phyloP scores from a whole-genome alignment of 35 echinoderm and acorn worm genomes.

The Lytechinus pictus region DNA sequence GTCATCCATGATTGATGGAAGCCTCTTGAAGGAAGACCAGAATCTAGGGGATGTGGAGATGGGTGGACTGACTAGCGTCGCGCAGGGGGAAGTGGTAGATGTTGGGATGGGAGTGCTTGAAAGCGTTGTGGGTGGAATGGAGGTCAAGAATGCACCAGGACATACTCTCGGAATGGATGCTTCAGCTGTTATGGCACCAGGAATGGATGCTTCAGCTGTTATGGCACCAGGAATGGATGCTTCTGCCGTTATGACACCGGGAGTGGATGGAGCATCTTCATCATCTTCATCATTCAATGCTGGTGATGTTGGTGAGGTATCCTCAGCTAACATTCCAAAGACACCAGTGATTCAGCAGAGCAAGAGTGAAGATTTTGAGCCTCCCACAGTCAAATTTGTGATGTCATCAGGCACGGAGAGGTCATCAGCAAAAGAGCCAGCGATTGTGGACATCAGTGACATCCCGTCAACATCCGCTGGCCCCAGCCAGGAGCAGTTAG shows the following conservation, averaged over 20 bases:
- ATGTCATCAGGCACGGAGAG: neutral
- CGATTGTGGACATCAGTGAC: constrained; percentile 38
- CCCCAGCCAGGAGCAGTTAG: constrained; percentile 27
- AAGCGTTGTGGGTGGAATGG: neutral
- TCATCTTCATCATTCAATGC: neutral
- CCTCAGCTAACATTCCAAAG: neutral
- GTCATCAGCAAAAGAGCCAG: neutral
- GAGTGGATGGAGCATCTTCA: neutral
- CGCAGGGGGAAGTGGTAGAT: neutral
- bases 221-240: neutral
- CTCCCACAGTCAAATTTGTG: constrained; percentile 32
- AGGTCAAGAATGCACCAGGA: neutral
- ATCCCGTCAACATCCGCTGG: constrained; percentile 39
- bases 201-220: neutral
- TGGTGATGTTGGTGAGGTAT: neutral
- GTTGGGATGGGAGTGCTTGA: neutral
- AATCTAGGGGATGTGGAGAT: constrained; percentile 16
- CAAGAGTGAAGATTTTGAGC: constrained; percentile 11
- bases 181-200: neutral
- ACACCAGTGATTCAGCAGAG: neutral
- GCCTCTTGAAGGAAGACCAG: constrained; percentile 33
- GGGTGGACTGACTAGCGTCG: neutral
- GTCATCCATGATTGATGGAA: constrained; percentile 19
- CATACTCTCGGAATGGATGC: neutral
- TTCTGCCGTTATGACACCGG: neutral